Conservation (phyloP, 2,113 vertebrate species). For the Entelurus aequoreus region DNA sequence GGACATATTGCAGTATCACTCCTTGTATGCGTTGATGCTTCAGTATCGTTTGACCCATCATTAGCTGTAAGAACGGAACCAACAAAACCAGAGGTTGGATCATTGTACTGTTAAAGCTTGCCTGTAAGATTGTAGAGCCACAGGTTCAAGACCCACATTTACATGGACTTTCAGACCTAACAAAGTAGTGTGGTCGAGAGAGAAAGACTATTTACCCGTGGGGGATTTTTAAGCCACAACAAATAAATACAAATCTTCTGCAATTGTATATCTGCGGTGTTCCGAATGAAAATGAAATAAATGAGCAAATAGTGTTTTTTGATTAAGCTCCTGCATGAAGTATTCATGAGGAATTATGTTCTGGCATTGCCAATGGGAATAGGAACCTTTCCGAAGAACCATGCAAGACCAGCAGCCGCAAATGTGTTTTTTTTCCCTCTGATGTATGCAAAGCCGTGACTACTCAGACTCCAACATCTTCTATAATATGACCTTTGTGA, state of each 20-base stretch:
- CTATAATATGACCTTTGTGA: slow-evolving; percentile 41
- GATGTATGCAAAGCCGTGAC: slow-evolving; percentile 29
- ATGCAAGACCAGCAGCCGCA: slow-evolving; percentile 27
- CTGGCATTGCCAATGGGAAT: slow-evolving; percentile 14
- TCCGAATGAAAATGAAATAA: slow-evolving; percentile 6
- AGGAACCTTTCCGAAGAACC: slow-evolving; percentile 20
- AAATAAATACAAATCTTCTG: neutral
- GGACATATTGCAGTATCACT: no score
- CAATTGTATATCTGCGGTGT: neutral
- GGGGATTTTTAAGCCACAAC: neutral
- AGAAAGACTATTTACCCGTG: neutral
- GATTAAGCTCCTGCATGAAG: slow-evolving; percentile 14
- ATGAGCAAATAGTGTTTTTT: slow-evolving; percentile 5
- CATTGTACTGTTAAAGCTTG: no score
- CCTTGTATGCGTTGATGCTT: no score
- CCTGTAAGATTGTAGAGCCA: no score
- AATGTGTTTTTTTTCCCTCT: slow-evolving; percentile 11
- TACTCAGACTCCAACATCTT: slow-evolving; percentile 27
- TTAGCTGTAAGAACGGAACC: no score
- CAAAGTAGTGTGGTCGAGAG: neutral
- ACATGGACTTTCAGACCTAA: no score
- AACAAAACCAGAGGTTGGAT: no score
- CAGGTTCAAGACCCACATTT: no score
- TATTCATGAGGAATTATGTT: slow-evolving; percentile 27
- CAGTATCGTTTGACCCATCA: no score